Percentiles rank a stretch among this genome's conserved stretches.
These are phyloP conservation scores for Bellardia pandia DNA, from an alignment of 2,888 invertebrate genomes.

Conservation along the genomic window DNA sequence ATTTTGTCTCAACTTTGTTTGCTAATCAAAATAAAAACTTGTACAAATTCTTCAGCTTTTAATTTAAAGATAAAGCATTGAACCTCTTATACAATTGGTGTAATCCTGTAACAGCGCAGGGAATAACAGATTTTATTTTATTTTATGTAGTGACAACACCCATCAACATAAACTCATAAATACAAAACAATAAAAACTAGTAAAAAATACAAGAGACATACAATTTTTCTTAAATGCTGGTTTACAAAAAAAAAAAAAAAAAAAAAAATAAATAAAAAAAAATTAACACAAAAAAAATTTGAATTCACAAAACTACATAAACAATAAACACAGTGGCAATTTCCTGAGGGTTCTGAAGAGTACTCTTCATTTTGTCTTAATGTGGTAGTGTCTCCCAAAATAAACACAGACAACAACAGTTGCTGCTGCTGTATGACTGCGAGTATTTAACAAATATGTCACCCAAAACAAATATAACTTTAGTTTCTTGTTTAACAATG, in stretches of 20 bases:
- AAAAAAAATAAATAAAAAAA: not conserved
- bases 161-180: not conserved
- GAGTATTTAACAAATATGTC: constrained; percentile 61
- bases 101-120: not conserved
- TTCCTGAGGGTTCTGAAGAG: not conserved
- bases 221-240: not conserved
- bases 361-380: constrained; percentile 29
- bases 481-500: constrained; percentile 49
- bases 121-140: not conserved
- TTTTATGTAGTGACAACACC: not conserved
- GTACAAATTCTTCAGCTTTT: too few species aligned
- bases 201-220: not conserved
- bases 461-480: constrained; percentile 64
- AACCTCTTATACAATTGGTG: too few species aligned
- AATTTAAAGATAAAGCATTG: too few species aligned
- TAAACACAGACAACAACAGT: constrained; percentile 15
- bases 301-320: constrained; percentile 13
- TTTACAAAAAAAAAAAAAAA: not conserved
- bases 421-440: constrained; percentile 30
- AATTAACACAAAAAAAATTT: constrained; percentile 35
- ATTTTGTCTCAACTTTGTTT: too few species aligned
- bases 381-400: constrained; percentile 37
- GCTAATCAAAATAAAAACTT: too few species aligned
- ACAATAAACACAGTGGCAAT: not conserved
- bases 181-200: too few species aligned